phyloP scores from a whole-genome alignment of 64 coral and sea anemone genomes.

The Acropora tenuis region DNA sequence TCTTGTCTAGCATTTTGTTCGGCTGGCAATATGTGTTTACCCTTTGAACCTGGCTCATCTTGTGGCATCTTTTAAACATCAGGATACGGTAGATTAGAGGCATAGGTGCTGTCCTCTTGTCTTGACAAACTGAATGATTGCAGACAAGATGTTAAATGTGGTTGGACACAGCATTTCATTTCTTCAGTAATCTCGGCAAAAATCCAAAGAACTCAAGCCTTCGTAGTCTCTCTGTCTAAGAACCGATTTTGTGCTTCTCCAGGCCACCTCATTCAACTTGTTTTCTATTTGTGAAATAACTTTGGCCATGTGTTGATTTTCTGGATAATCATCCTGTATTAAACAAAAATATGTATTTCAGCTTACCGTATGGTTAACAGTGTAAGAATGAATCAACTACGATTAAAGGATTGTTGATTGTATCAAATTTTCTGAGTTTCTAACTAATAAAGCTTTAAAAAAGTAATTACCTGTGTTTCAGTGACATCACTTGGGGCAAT shows the following conservation, averaged over 20 bases:
- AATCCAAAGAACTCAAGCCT: background rate
- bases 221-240: background rate
- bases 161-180: constrained; percentile 8
- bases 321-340: background rate
- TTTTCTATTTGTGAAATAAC: background rate
- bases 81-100: background rate
- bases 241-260: background rate
- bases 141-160: background rate
- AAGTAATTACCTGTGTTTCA: background rate
- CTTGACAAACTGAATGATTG: background rate
- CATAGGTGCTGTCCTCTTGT: background rate
- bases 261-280: background rate
- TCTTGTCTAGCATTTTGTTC: no score
- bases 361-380: background rate
- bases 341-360: background rate
- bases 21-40: background rate
- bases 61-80: background rate
- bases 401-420: background rate
- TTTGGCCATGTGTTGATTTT: background rate
- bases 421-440: background rate
- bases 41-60: background rate
- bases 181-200: background rate
- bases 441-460: background rate
- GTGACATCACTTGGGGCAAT: background rate
- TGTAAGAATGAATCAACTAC: background rate